Evolutionary conservation across 2,888 invertebrate genomes (phyloP), one percentile per base, ranked within the genome.

Genomic region (Diabrotica balteata): DNA sequence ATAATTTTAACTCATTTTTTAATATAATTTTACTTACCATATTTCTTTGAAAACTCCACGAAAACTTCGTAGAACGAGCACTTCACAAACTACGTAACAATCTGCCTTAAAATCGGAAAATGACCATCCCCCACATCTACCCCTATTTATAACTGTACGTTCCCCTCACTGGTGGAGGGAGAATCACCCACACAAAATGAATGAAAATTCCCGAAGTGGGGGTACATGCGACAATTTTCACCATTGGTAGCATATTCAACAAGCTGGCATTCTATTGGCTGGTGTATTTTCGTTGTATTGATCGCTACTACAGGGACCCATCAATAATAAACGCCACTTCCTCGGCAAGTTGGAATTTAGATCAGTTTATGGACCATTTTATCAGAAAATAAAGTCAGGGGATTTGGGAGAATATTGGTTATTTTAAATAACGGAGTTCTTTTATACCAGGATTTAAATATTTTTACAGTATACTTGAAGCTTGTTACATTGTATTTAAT

Each of bases 111-210:
- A 11, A 57, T 57, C 55, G 55, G 54, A 55, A 70, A 72, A 80
- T 83, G 83, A 82, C 80, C 78, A 80, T 75, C 76, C 77, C 79
- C 77, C 77, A 77, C 22, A 42, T 8, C 46, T 63, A 78, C 80
- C 77, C 74, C 75, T 82, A 83, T 83, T 76, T 84, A 84, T 84
- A 83, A 80, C 77, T 74, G 73, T 69, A 62, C 59, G 72, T 76
- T 81, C 82, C 80, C 84, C 83, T 83, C 84, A 66, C 66, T 67
- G 69, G 68, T 76, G 71, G 73, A 64, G 65, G 67, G 73, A 66
- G 73, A 43, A 69, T 57, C 88, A 87, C 89, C 89, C 87, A 89
- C 89, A 88, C 89, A 87, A 86, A 88, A 88, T 90, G 87, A 89
- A 90, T 90, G 90, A 90, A 89, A 85, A 83, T 75, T 72, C 66